phyloP scores from a whole-genome alignment of 2,888 invertebrate genomes.

The Andrena minutula region DNA sequence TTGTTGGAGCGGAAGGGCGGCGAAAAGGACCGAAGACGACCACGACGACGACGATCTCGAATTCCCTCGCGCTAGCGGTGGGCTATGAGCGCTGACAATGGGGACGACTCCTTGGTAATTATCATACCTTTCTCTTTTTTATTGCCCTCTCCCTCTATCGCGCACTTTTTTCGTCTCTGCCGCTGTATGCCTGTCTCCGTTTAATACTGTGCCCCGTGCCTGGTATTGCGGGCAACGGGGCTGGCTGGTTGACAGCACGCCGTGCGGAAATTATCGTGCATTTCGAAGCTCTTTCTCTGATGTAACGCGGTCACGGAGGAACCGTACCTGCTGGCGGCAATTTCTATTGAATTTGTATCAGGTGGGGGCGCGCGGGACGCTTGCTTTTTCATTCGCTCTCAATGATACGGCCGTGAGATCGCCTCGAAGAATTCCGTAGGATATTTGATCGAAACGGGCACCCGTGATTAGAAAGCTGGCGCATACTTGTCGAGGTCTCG shows the following conservation, averaged over 20 bases:
- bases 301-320: slow-evolving; percentile 52
- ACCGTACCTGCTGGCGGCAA: slow-evolving; percentile 18
- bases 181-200: slow-evolving; percentile 11
- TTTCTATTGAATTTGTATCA: not conserved
- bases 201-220: slow-evolving; percentile 12
- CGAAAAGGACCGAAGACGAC: slow-evolving; percentile 69
- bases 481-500: too few species aligned
- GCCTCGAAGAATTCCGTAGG: too few species aligned
- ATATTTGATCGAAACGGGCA: too few species aligned
- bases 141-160: slow-evolving; percentile 36
- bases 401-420: not conserved
- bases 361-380: not conserved
- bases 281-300: slow-evolving; percentile 64
- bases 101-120: slow-evolving; percentile 85
- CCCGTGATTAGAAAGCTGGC: too few species aligned
- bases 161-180: slow-evolving; percentile 19
- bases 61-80: slow-evolving; percentile 78
- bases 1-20: slow-evolving; percentile 70
- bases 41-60: slow-evolving; percentile 71
- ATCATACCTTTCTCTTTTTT: slow-evolving; percentile 73
- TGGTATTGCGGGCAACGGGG: slow-evolving; percentile 38
- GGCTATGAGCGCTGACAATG: slow-evolving; percentile 85
- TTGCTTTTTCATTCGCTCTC: not conserved
- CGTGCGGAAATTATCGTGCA: slow-evolving; percentile 52
- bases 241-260: slow-evolving; percentile 52